Base-by-base conservation (phyloP, 2,113 vertebrate genomes). In the Amphiprion ocellaris region DNA sequence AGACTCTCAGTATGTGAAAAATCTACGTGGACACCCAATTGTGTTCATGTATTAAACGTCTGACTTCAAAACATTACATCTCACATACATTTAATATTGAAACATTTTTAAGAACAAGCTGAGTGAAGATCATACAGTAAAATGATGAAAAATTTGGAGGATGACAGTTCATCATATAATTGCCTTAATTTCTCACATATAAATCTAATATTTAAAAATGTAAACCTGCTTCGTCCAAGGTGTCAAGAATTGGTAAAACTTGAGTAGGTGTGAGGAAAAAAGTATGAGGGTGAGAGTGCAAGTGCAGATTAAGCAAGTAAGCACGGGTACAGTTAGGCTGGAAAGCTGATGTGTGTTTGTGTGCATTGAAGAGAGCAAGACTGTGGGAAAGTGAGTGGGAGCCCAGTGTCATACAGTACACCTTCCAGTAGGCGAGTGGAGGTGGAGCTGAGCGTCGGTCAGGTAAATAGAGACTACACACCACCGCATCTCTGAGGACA, bases 401-500 rank as follows among this genome's bases (percentile, higher is more conserved):
- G 78, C 67, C 68, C 24, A 12, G 75, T 87, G 82, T 84, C 86
- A 87, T 82, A 67, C 84, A 76, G 82, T 55, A 82, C 83, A 90
- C 79, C 81, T 86, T 89, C 21, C 55, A 84, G 89, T 89, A 67
- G 88, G 88, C 74, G 66, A 79, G 70, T 88, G 87, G 77, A 59
- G 87, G 89, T 59, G 86, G 80, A 91, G 89, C 81, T 49, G 69
- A 87, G 66, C 56, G 10, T 24, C 24, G 82, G 87, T 89, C 87
- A 92, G 83, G 86, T 90, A 89, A 84, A 85, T 70, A 91, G 79
- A 87, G 69, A 81, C 71, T 79, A 59, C 53, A 84, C 85, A 85
- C 79, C 82, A 84, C 70, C 80, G 72, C 65, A 85, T 86, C 85
- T 87, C 80, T 4, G 64, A 83, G 80, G 82, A 84, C 84, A 69